phyloP scores from a whole-genome alignment of 2,797 vertebrate genomes.

The Hapalemur alaotrensis region DNA sequence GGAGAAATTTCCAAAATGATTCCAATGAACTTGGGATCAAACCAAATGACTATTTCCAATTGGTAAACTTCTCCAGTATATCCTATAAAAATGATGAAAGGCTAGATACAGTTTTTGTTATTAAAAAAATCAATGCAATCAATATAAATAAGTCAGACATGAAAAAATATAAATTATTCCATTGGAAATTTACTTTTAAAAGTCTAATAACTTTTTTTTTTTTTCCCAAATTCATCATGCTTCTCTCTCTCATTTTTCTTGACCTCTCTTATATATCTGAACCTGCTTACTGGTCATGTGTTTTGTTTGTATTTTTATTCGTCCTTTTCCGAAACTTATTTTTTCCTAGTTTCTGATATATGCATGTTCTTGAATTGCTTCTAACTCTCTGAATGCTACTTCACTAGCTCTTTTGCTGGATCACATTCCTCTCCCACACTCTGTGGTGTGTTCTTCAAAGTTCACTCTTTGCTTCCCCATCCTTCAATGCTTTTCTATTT shows the following conservation, averaged over 20 bases:
- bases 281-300: neutral
- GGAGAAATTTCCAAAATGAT: neutral
- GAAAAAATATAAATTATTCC: neutral
- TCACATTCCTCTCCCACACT: neutral
- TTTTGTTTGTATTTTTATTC: neutral
- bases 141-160: neutral
- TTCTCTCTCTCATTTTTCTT: neutral
- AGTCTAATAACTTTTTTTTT: neutral
- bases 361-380: neutral
- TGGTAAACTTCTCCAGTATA: neutral
- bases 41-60: neutral
- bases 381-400: neutral
- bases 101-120: neutral
- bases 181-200: neutral
- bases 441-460: neutral
- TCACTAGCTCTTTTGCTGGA: neutral
- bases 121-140: neutral
- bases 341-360: neutral
- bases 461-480: neutral
- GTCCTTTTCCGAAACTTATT: neutral
- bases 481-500: neutral
- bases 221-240: neutral
- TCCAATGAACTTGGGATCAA: neutral
- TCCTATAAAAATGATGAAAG: slow-evolving; percentile 31
- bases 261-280: neutral